Conservation (phyloP, 2,888 invertebrate species). For the Andrena fulva region DNA sequence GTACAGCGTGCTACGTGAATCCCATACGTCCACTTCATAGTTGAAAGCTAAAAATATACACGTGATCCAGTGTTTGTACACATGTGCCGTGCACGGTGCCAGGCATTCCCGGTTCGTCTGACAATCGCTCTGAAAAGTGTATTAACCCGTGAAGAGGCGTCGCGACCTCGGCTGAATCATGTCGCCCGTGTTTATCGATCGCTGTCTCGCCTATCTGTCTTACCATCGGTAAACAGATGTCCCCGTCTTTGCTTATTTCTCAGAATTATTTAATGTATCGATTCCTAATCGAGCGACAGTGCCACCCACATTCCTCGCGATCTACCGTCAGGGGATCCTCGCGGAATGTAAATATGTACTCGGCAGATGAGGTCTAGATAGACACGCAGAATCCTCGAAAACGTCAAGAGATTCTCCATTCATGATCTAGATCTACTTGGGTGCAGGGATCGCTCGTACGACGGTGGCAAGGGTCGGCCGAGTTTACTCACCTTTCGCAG, state of each 20-base stretch:
- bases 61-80: constrained; percentile 4
- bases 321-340: not conserved
- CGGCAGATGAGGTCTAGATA: not conserved
- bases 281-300: not conserved
- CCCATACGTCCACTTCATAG: not conserved
- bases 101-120: constrained; percentile 35
- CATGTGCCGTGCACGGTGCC: not conserved
- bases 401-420: not conserved
- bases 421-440: constrained; percentile 3
- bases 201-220: not conserved
- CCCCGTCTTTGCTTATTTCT: not conserved
- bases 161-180: too few relatives aligned
- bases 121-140: constrained; percentile 8
- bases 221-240: not conserved
- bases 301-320: not conserved
- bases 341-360: not conserved
- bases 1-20: constrained; percentile 12
- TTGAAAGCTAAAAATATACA: constrained; percentile 24
- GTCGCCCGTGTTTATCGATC: not conserved
- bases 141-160: not conserved
- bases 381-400: not conserved
- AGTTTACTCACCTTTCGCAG: constrained; percentile 80
- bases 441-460: not conserved
- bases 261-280: not conserved
- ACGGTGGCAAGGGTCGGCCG: not conserved